These are phyloP conservation scores for Podarcis lilfordi DNA, from an alignment of 2,797 vertebrate species.

Conservation along the genomic window DNA sequence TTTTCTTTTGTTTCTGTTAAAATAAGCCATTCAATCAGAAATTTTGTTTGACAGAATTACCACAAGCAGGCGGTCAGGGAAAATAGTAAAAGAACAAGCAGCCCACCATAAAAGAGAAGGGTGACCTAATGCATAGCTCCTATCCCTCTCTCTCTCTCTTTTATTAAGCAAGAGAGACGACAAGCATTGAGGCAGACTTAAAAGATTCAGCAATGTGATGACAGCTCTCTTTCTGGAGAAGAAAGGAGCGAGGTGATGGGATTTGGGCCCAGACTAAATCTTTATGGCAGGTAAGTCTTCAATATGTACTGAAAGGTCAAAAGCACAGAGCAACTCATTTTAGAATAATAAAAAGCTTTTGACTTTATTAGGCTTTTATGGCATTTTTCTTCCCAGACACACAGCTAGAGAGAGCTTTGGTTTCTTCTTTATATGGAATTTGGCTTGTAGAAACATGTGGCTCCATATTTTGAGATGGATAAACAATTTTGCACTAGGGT, in stretches of 20 bases:
- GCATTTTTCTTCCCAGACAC: constrained; percentile 3
- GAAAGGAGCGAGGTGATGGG: constrained; percentile 55
- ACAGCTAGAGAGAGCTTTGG: not conserved
- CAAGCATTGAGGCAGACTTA: constrained; percentile 58
- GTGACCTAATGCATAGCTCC: constrained; percentile 18
- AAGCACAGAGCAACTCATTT: not conserved
- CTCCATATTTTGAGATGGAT: not conserved
- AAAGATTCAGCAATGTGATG: constrained; percentile 65
- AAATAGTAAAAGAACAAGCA: not conserved
- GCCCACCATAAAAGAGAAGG: constrained; percentile 46
- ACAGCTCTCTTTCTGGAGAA: constrained; percentile 64
- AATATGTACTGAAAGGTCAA: constrained; percentile 58
- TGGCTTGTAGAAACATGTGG: constrained; percentile 9
- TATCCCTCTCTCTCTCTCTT: constrained; percentile 17
- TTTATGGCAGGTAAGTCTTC: constrained; percentile 47
- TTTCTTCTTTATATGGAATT: not conserved
- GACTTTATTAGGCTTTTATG: constrained; percentile 37
- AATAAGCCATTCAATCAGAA: constrained; percentile 34
- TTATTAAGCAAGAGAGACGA: constrained; percentile 45
- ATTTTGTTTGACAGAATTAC: not conserved
- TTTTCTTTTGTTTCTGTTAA: not conserved
- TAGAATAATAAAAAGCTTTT: constrained; percentile 46
- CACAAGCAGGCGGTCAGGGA: constrained; percentile 3
- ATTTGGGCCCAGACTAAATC: constrained; percentile 69
- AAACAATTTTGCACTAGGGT: not conserved